These are phyloP conservation scores for Athene noctua DNA, from an alignment of 2,113 vertebrate species.

Conservation along the genomic window DNA sequence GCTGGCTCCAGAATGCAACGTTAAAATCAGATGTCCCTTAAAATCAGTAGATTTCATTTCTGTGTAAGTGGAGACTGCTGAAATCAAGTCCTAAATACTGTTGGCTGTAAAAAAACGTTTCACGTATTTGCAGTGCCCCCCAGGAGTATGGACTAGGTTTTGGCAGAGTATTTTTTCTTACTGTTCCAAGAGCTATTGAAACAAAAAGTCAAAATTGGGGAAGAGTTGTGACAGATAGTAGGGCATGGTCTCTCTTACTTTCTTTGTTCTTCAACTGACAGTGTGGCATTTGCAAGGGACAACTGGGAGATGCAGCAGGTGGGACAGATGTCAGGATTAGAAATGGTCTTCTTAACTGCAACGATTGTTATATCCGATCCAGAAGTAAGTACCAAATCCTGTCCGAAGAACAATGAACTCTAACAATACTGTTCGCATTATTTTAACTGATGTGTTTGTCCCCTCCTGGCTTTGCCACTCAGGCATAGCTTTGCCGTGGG, in stretches of 20 bases:
- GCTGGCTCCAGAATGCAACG: background rate
- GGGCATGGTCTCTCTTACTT: background rate
- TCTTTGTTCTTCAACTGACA: slow-evolving; percentile 45
- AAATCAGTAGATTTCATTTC: background rate
- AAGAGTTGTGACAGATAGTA: background rate
- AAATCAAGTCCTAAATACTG: background rate
- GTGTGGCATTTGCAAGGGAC: slow-evolving; percentile 96
- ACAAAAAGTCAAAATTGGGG: background rate
- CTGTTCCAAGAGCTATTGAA: background rate
- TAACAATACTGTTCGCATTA: background rate
- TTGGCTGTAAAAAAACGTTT: background rate
- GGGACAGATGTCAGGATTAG: slow-evolving; percentile 95
- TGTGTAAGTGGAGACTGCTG: background rate
- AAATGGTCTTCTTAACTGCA: slow-evolving; percentile 94
- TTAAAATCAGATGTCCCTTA: background rate
- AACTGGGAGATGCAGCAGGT: slow-evolving; percentile 89
- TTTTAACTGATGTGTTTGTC: background rate
- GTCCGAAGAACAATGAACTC: background rate
- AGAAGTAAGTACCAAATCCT: slow-evolving; percentile 84
- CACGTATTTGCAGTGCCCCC: background rate
- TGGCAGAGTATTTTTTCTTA: background rate
- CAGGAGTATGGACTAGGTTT: background rate
- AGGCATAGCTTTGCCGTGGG: rapidly evolving
- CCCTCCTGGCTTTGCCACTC: background rate
- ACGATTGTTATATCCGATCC: slow-evolving; percentile 93